A percentile compares a stretch with the other conserved stretches of the same genome.
phyloP scores from a whole-genome alignment of 2,113 vertebrate genomes.

The Rhinolophus sinicus region DNA sequence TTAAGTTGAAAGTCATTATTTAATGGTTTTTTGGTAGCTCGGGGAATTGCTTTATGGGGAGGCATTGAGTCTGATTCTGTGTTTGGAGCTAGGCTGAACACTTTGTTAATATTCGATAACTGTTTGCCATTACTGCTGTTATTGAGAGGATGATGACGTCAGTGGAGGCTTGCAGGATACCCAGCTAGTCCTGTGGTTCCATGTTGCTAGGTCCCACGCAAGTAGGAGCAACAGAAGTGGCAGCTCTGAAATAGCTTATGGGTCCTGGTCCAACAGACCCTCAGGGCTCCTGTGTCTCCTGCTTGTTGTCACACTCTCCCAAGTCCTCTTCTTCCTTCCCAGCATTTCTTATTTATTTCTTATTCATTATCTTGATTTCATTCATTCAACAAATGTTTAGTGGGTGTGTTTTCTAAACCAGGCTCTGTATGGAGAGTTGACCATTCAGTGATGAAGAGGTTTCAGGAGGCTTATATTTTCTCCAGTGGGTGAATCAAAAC shows the following conservation, averaged over 20 bases:
- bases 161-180: background rate
- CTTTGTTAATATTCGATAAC: background rate
- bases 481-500: background rate
- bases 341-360: background rate
- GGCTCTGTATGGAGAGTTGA: background rate
- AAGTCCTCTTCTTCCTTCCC: background rate
- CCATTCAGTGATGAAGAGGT: background rate
- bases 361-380: background rate
- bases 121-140: background rate
- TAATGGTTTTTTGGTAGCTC: constrained; percentile 36
- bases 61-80: background rate
- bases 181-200: background rate
- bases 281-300: background rate
- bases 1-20: constrained; percentile 54
- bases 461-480: background rate
- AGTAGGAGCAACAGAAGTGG: background rate
- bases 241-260: background rate
- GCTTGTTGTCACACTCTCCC: background rate
- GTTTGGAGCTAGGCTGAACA: background rate
- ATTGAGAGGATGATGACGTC: background rate
- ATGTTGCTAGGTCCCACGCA: background rate
- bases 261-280: no score
- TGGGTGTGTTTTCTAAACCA: background rate
- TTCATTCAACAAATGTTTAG: background rate
- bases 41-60: background rate